Conservation (phyloP, 2,888 invertebrate genomes). For the Zonitis immaculata region DNA sequence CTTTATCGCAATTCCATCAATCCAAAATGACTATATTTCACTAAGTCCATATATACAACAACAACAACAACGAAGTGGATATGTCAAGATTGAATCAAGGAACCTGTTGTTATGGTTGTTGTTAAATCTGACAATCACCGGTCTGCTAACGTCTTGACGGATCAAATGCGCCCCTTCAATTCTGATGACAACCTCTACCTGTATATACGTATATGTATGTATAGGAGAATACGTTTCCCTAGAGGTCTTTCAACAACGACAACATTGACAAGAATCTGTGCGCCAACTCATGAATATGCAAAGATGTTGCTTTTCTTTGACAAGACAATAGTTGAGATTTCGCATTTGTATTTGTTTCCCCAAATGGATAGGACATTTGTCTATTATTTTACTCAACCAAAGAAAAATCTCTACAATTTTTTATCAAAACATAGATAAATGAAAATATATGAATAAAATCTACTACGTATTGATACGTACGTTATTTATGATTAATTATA, state of each 20-base stretch:
- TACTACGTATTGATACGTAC: no score
- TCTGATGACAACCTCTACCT: background rate
- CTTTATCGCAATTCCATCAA: slow-evolving; percentile 2
- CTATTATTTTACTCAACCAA: background rate
- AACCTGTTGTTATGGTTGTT: background rate
- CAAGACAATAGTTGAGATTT: background rate
- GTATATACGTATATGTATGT: background rate
- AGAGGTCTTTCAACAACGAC: background rate
- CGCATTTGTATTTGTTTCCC: slow-evolving; percentile 19
- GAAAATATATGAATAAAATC: no score
- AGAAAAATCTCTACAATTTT: background rate
- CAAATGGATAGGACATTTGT: slow-evolving; percentile 5
- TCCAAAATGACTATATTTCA: slow-evolving; percentile 1
- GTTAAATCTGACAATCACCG: background rate
- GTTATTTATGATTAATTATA: no score
- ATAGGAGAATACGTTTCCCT: background rate
- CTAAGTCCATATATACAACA: no score
- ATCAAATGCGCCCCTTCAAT: slow-evolving; percentile 16
- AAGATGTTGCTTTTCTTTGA: slow-evolving; percentile 5
- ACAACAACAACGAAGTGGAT: no score
- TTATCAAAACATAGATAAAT: background rate
- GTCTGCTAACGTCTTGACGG: background rate
- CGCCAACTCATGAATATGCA: slow-evolving; percentile 27
- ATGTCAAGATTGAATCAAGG: background rate
- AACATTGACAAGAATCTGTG: slow-evolving; percentile 14